These are phyloP conservation scores for Monarcha castaneiventris DNA, from an alignment of 2,113 vertebrate genomes.

Conservation along the genomic window DNA sequence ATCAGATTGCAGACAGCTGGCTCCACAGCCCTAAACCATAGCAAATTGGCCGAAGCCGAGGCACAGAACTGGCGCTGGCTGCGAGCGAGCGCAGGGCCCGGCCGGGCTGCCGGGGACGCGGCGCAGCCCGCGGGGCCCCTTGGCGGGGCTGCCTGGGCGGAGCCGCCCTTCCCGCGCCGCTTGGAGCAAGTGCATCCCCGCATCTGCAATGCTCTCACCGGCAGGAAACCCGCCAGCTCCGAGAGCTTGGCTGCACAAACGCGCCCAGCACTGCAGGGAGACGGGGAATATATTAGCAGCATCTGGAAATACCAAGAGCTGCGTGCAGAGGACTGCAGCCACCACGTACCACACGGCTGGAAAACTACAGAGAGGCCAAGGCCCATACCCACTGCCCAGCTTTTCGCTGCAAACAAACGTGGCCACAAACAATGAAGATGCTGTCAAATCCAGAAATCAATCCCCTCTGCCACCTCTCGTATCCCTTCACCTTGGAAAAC, in stretches of 20 bases:
- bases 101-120: conserved; percentile 49
- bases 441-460: not conserved
- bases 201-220: conserved; percentile 78
- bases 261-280: not conserved
- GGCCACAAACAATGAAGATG: not conserved
- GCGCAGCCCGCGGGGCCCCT: conserved; percentile 47
- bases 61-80: conserved; percentile 59
- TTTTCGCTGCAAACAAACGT: not conserved
- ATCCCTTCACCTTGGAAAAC: not conserved
- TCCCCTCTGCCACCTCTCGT: not conserved
- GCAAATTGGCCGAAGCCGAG: conserved; percentile 74
- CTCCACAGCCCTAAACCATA: conserved; percentile 79
- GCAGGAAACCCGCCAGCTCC: conserved; percentile 62
- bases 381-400: not conserved
- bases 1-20: conserved; percentile 85
- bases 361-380: not conserved
- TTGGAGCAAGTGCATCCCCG: conserved; percentile 75
- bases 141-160: conserved; percentile 59
- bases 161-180: conserved; percentile 35
- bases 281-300: conserved; percentile 55
- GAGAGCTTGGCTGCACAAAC: conserved; percentile 38
- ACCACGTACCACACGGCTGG: conserved; percentile 37
- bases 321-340: not conserved
- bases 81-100: conserved; percentile 58
- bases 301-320: conserved; percentile 57